Evolutionary conservation across 1,140 invertebrate genomes (phyloP), one percentile per base, ranked within the genome.

Genomic region (Hycleus cichorii): DNA sequence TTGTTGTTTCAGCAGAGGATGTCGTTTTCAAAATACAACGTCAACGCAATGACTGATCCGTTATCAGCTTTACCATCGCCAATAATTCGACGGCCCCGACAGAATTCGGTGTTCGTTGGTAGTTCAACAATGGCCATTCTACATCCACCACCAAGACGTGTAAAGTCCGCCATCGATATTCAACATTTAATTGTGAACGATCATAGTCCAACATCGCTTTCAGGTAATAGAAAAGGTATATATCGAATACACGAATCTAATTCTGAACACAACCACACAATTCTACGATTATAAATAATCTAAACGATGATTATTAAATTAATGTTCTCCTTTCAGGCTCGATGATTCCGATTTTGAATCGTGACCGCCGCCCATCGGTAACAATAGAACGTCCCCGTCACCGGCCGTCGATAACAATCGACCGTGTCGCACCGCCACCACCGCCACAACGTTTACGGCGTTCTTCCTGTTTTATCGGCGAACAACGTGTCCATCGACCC

Each of bases 41-140:
- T 86, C 44, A 83, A 82, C 51, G 83, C 82, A 57, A 66, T 76
- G 59, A 81, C 80, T 66, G 82, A 80, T 64, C 74, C 69, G 25
- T 71, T 76, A 11, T 66, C 69, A 6, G 57, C 64, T 2, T 64
- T 73, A 25, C 71, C 68, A 58, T 74, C 70, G 51, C 74, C 69
- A 24, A 72, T 64, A 48, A 78, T 69, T 62, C 74, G 38, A 63
- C 74, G 81, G 18, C 82, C 80, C 0, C 72, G 86, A 2, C 85
- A 91, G 72, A 92, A 91, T 73, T 91, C 89, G 2, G 89, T 92
- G 4, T 92, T 93, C 72, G 88, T 90, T 1, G 87, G 87, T 5
- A 79, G 85, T 59, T 80, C 86, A 57, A 74, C 77, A 59, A 76
- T 81, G 59, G 79, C 83, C 12, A 72, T 85, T 58, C 80, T 84